Base-by-base conservation (phyloP, 2,113 vertebrate species). In the Aegotheles bennettii region DNA sequence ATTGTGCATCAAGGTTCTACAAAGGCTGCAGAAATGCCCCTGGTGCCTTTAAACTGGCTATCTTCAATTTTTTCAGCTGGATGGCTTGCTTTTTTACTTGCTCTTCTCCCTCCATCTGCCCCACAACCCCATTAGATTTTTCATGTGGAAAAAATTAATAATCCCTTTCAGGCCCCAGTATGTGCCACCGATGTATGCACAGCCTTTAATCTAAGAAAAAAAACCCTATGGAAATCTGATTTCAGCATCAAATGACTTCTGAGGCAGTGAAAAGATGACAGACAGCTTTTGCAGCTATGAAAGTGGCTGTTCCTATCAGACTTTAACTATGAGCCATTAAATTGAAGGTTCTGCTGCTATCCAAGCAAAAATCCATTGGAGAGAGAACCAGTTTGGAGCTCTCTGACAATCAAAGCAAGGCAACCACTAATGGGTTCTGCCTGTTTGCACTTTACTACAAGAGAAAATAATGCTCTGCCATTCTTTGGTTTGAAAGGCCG, bases 151-250 rank as follows among this genome's bases (percentile, higher is more conserved):
- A 51, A 86, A 81, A 11, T 26, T 35, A 97, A 85, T 80, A 88
- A 95, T 54, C 35, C 59, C 45, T 93, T 79, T 94, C 79, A 90
- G 47, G 24, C 21, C 33, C 24, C 75, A 51, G 19, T 40, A 18
- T 63, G 38, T 70, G 47, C 47, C 56, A 69, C 63, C 77, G 59
- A 85, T 85, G 29, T 70, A 90, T 59, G 91, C 87, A 83, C 26
- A 90, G 82, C 47, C 92, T 92, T 88, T 92, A 88, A 96, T 95
- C 82, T 68, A 73, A 81, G 43, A 47, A 78, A 88, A 86, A 69
- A 73, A 61, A 15, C 8, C 29, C 38, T 43, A 35, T n/a, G 56
- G 68, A 93, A 93, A 92, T 70, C 68, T 86, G 64, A 78, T 90
- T 68, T 80, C 51, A 45, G 64, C 83, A 91, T 85, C 82, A 96